These are phyloP conservation scores for Patella caerulea DNA, from an alignment of 2,888 invertebrate genomes.

Conservation along the genomic window DNA sequence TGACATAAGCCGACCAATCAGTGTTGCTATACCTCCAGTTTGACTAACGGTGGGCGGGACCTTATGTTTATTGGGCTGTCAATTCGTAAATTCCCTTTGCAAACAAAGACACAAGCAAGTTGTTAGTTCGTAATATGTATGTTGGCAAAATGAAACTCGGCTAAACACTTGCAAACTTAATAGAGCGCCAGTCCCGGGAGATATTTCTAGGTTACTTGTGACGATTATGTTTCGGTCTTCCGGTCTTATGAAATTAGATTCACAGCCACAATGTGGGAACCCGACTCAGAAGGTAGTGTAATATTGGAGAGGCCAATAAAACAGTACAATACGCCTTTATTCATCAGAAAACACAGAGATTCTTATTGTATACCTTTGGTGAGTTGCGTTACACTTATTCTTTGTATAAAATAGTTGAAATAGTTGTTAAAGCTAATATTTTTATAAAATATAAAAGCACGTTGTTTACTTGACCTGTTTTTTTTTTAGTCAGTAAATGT, in stretches of 20 bases:
- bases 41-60: slow-evolving; percentile 9
- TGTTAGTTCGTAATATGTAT: slow-evolving; percentile 5
- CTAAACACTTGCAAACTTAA: not conserved
- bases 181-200: not conserved
- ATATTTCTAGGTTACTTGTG: not conserved
- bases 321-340: too few species aligned
- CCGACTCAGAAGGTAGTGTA: too few species aligned
- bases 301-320: too few species aligned
- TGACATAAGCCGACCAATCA: slow-evolving; percentile 19
- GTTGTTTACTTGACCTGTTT: too few species aligned
- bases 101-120: slow-evolving; percentile 26
- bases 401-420: too few species aligned
- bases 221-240: not conserved
- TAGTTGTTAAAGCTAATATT: too few species aligned
- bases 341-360: too few species aligned
- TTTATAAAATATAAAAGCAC: too few species aligned
- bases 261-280: not conserved
- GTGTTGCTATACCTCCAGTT: not conserved
- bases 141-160: not conserved
- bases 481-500: too few species aligned
- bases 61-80: slow-evolving; percentile 14
- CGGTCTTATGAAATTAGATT: slow-evolving; percentile 6
- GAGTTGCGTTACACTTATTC: too few species aligned
- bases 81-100: slow-evolving; percentile 22
- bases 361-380: too few species aligned